These are phyloP conservation scores for Hirtodrosophila duncani DNA, from an alignment of 2,888 invertebrate genomes.

Conservation along the genomic window DNA sequence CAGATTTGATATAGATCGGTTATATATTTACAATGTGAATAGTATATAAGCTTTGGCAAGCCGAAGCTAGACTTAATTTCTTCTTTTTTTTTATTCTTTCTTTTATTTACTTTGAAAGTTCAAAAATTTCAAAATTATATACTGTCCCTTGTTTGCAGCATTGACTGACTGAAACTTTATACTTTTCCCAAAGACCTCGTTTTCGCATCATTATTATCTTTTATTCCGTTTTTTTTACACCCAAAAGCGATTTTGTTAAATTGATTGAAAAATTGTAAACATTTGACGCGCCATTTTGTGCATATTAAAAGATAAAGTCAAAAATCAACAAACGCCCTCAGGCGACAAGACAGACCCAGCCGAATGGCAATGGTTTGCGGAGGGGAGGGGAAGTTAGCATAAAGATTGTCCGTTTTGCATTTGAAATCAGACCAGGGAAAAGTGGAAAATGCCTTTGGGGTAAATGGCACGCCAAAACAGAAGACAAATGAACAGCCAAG, in stretches of 20 bases:
- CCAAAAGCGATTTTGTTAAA: slow-evolving; percentile 35
- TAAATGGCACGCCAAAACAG: slow-evolving; percentile 36
- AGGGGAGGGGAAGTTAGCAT: background rate
- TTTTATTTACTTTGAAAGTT: no score
- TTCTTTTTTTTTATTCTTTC: no score
- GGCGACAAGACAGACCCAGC: slow-evolving; percentile 7
- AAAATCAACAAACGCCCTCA: slow-evolving; percentile 57
- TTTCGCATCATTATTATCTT: no score
- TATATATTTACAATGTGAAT: no score
- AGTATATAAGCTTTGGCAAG: no score
- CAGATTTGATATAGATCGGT: no score
- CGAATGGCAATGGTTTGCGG: slow-evolving; percentile 8
- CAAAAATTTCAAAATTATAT: no score
- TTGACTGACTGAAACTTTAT: no score
- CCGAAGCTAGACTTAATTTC: no score
- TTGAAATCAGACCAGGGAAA: slow-evolving; percentile 18
- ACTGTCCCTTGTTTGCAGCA: no score
- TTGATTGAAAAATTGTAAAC: slow-evolving; percentile 64
- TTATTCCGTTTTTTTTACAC: slow-evolving; percentile 7
- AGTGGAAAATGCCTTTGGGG: slow-evolving; percentile 17
- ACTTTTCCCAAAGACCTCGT: no score
- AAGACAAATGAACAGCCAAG: background rate
- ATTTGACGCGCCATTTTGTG: slow-evolving; percentile 70
- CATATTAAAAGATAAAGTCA: slow-evolving; percentile 65
- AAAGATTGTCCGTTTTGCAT: slow-evolving; percentile 31